Evolutionary conservation across 1,140 invertebrate genomes (phyloP), one percentile per base, ranked within the genome.

Genomic region (Cataglyphis hispanica): DNA sequence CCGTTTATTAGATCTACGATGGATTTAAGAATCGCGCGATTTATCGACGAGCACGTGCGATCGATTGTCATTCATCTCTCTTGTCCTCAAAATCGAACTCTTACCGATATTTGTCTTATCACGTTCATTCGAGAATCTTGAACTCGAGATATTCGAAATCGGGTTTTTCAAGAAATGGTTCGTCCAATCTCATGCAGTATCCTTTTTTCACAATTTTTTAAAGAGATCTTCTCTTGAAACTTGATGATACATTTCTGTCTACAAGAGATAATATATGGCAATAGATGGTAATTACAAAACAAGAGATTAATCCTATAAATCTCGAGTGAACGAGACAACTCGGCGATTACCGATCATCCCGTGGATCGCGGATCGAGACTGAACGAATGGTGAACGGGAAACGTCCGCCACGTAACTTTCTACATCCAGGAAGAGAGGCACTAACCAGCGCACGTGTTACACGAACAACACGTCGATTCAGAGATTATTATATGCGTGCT

Each of bases 321-420:
- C 46, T 19, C 16, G 4, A 50, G 16, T 16, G 25, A 5, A 25
- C 4, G 22, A 37, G 7, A 3, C 56, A 34, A 27, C 1, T 19
- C 16, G 11, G 8, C 43, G 16, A 16, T 3, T 50, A 34, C 31
- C 56, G 58, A 84, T 64, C 8, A 7, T 22, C 8, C 69, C 6
- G 25, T 34, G 64, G 22, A 80, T 56, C 60, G 43, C 43, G 31
- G 16, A 27, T 75, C 31, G 43, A 56, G 46, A 75, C 74, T 75
- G 60, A 76, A 16, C 40, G 81, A 74, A 34, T 43, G 22, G 60
- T n/a, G 40, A 84, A 40, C 37, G 56, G 16, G 3, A 40, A 16
- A 53, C 60, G 60, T 76, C 66, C 60, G 1, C 46, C 46, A n/a
- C 22, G 19, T 77, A 77, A 77, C 81, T 84, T 76, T 84, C 78